phyloP scores from a whole-genome alignment of 2,113 vertebrate species.

The Anguilla rostrata region DNA sequence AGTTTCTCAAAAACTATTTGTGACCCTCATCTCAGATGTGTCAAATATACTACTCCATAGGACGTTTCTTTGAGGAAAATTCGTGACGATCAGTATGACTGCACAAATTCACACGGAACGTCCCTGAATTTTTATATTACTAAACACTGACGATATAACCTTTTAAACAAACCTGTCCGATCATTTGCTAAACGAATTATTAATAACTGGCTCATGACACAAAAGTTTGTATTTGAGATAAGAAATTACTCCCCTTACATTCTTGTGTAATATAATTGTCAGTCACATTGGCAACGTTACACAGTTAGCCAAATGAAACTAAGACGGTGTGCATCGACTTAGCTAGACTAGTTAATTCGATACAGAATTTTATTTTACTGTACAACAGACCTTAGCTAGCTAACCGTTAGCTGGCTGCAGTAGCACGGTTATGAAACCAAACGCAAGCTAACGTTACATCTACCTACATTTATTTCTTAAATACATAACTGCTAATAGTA shows the following conservation, averaged over 20 bases:
- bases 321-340: background rate
- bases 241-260: background rate
- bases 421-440: background rate
- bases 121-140: background rate
- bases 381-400: background rate
- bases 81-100: too few species aligned
- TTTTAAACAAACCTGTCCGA: too few species aligned
- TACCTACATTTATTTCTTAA: background rate
- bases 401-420: background rate
- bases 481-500: background rate
- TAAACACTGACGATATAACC: too few species aligned
- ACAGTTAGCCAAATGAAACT: background rate
- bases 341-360: background rate
- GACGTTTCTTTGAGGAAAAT: too few species aligned
- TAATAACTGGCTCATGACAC: background rate
- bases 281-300: background rate
- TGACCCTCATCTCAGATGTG: background rate
- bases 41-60: too few species aligned
- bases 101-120: too few species aligned
- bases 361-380: background rate
- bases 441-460: background rate
- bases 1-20: background rate
- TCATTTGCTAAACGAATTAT: background rate
- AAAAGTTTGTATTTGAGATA: too few species aligned
- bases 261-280: background rate